Evolutionary conservation across 1,140 invertebrate genomes (phyloP).

Genomic region (Brachionus manjavacas): DNA sequence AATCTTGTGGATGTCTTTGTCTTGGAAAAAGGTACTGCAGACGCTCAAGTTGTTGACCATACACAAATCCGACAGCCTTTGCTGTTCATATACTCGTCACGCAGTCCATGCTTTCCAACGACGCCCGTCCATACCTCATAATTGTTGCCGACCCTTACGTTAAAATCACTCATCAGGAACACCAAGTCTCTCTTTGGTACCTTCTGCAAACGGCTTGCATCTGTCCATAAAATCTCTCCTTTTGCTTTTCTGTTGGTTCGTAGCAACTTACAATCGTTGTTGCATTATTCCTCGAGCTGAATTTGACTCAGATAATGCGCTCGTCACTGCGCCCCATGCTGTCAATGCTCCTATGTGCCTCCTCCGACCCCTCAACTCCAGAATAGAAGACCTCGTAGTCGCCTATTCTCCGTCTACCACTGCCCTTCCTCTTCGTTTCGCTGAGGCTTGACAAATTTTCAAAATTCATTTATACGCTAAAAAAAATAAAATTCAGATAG

Average conservation of each 20-base stretch:
- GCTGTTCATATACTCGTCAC: not conserved
- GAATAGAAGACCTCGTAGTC: conserved; percentile 12
- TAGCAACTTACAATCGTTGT: not conserved
- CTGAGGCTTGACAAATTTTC: too few species aligned
- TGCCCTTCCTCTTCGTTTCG: too few species aligned
- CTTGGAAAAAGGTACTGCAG: not conserved
- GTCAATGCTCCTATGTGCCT: not conserved
- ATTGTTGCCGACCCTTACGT: not conserved
- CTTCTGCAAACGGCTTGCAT: not conserved
- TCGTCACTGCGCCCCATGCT: not conserved
- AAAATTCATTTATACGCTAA: too few species aligned
- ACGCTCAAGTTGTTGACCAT: not conserved
- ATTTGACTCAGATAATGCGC: not conserved
- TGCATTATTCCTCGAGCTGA: not conserved
- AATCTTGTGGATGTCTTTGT: not conserved
- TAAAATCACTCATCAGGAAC: not conserved
- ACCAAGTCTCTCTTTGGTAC: not conserved
- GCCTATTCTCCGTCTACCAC: not conserved
- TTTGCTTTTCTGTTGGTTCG: not conserved
- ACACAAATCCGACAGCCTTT: not conserved
- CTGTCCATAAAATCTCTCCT: not conserved
- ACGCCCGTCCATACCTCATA: not conserved
- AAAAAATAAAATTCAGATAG: too few species aligned
- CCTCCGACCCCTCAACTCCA: not conserved
- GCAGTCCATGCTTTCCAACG: not conserved